phyloP scores from a whole-genome alignment of 2,113 vertebrate genomes.

The Smithornis capensis region DNA sequence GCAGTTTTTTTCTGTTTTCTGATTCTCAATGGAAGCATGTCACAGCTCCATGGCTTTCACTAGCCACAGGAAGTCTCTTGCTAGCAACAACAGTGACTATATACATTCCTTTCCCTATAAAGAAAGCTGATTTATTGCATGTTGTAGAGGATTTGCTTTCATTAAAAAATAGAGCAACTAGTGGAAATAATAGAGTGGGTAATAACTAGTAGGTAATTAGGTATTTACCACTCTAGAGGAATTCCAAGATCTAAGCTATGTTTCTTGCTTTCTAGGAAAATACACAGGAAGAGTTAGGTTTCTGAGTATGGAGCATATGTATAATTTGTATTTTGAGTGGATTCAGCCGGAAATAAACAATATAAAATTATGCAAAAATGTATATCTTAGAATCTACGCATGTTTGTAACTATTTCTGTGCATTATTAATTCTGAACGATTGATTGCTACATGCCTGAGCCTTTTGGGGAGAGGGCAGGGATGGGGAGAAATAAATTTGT shows the following conservation, averaged over 20 bases:
- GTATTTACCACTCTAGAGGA: not conserved
- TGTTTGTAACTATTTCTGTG: not conserved
- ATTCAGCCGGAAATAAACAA: not conserved
- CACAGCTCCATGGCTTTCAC: not conserved
- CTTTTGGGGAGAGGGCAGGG: fast-evolving
- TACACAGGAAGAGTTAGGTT: not conserved
- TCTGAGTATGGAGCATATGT: not conserved
- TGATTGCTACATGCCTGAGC: not conserved
- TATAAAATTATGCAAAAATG: not conserved
- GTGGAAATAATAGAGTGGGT: not conserved
- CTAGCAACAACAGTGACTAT: not conserved
- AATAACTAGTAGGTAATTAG: not conserved
- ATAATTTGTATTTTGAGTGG: not conserved
- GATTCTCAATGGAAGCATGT: not conserved
- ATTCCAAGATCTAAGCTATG: not conserved
- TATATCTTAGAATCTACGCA: not conserved
- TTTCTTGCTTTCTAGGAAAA: not conserved
- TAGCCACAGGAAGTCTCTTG: not conserved
- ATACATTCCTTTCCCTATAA: not conserved
- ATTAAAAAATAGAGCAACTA: not conserved
- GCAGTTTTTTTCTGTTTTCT: not conserved
- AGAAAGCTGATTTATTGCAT: not conserved
- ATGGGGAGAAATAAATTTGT: not conserved
- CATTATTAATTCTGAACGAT: not conserved
- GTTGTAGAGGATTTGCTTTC: not conserved